Evolutionary conservation across 2,797 vertebrate genomes (phyloP).

Genomic region (Danio aesculapii): DNA sequence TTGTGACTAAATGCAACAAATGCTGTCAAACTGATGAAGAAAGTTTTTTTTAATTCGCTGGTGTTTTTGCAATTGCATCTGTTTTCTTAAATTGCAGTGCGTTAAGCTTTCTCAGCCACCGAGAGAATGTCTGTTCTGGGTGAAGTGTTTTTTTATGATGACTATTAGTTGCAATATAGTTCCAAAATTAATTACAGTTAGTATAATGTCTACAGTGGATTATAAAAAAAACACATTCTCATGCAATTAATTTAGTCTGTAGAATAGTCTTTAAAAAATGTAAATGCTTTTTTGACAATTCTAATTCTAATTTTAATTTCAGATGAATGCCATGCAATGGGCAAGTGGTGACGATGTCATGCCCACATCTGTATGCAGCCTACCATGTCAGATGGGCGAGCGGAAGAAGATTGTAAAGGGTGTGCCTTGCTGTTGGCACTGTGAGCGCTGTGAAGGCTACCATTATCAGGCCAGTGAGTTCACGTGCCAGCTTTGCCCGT

Average conservation of each 20-base stretch:
- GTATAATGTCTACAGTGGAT: too few species aligned
- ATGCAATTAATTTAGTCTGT: too few species aligned
- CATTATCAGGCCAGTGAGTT: constrained; percentile 89
- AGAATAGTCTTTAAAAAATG: neutral
- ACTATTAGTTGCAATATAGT: too few species aligned
- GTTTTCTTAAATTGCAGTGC: too few species aligned
- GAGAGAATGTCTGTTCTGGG: too few species aligned
- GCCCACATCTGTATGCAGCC: constrained; percentile 90
- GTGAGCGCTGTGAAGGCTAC: constrained; percentile 94
- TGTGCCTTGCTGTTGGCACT: constrained; percentile 96
- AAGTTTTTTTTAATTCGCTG: too few species aligned
- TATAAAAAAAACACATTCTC: neutral
- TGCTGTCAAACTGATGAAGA: too few species aligned
- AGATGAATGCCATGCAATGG: constrained; percentile 94
- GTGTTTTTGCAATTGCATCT: too few species aligned
- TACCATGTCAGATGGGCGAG: constrained; percentile 90
- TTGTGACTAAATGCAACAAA: too few species aligned
- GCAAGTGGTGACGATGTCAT: constrained; percentile 75
- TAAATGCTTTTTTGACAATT: constrained; percentile 5
- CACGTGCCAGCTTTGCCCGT: constrained; percentile 90
- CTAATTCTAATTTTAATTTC: constrained; percentile 43
- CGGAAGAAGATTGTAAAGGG: constrained; percentile 96
- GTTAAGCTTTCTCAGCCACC: too few species aligned
- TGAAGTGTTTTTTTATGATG: too few species aligned
- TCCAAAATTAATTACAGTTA: too few species aligned